Evolutionary conservation across 2,113 vertebrate species (phyloP).

Genomic region (Orycteropus afer): DNA sequence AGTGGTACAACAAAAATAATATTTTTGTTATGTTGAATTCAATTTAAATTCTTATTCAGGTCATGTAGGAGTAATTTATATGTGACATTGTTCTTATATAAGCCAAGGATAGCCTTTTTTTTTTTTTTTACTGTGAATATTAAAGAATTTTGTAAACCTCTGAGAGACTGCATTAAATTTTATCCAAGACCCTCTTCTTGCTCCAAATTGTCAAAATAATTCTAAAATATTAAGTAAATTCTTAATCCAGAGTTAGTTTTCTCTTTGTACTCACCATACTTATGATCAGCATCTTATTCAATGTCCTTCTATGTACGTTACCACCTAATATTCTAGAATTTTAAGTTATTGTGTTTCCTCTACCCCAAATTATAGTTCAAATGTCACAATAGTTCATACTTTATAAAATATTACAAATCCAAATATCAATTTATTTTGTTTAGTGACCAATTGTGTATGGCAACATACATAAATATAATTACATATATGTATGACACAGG

Average conservation of each 20-base stretch:
- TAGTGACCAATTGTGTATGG: background rate
- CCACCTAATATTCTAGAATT: background rate
- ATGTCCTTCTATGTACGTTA: fast-evolving
- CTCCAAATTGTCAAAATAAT: background rate
- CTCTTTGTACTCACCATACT: background rate
- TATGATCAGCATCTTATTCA: background rate
- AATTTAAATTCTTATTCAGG: background rate
- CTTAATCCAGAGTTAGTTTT: background rate
- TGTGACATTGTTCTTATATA: background rate
- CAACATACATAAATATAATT: background rate
- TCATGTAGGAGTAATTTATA: background rate
- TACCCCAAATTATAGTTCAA: background rate
- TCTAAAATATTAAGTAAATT: background rate
- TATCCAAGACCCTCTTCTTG: background rate
- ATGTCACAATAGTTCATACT: background rate
- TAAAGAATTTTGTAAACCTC: background rate
- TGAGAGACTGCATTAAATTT: background rate
- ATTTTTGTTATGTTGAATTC: background rate
- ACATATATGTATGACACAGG: background rate
- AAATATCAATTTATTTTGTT: background rate
- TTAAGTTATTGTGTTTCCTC: background rate
- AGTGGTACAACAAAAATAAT: background rate
- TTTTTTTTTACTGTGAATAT: background rate
- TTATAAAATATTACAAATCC: background rate
- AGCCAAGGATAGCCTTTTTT: background rate